Conservation (phyloP, 2,113 vertebrate species). For the Larimichthys polyactis region DNA sequence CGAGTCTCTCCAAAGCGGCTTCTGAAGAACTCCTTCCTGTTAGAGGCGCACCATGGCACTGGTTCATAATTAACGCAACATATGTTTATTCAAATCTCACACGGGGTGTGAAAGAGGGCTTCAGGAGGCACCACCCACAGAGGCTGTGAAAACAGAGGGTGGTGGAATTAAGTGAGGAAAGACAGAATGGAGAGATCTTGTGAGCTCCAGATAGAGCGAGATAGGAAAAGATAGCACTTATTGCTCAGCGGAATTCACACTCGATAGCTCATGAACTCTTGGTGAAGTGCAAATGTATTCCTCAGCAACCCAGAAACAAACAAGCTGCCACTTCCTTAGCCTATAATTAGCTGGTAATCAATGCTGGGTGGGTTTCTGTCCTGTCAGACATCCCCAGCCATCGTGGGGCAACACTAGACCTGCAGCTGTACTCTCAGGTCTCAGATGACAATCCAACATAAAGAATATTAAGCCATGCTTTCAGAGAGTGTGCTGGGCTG, state of each 20-base stretch:
- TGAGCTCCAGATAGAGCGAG: slow-evolving; percentile 55
- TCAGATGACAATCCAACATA: slow-evolving; percentile 67
- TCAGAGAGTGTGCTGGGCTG: slow-evolving; percentile 17
- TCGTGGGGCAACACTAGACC: slow-evolving; percentile 69
- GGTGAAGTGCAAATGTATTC: slow-evolving; percentile 86
- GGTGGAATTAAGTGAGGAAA: slow-evolving; percentile 71
- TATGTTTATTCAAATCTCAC: slow-evolving; percentile 85
- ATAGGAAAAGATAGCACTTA: slow-evolving; percentile 74
- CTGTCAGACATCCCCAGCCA: slow-evolving; percentile 66
- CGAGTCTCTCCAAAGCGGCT: slow-evolving; percentile 44
- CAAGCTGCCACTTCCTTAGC: slow-evolving; percentile 84
- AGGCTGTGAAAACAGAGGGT: slow-evolving; percentile 80
- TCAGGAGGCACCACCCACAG: slow-evolving; percentile 78
- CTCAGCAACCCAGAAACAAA: slow-evolving; percentile 85
- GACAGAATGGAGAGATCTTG: slow-evolving; percentile 57
- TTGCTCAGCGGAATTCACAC: slow-evolving; percentile 82
- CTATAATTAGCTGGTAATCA: slow-evolving; percentile 87
- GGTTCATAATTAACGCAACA: slow-evolving; percentile 84
- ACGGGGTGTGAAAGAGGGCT: slow-evolving; percentile 81
- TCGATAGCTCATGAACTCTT: slow-evolving; percentile 77
- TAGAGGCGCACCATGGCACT: slow-evolving; percentile 36
- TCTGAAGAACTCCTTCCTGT: slow-evolving; percentile 69
- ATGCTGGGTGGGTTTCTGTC: slow-evolving; percentile 78
- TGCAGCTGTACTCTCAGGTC: slow-evolving; percentile 61
- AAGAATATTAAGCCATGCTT: slow-evolving; percentile 51